Evolutionary conservation across 2,797 vertebrate species (phyloP).

Genomic region (Atherinosoma microstoma): DNA sequence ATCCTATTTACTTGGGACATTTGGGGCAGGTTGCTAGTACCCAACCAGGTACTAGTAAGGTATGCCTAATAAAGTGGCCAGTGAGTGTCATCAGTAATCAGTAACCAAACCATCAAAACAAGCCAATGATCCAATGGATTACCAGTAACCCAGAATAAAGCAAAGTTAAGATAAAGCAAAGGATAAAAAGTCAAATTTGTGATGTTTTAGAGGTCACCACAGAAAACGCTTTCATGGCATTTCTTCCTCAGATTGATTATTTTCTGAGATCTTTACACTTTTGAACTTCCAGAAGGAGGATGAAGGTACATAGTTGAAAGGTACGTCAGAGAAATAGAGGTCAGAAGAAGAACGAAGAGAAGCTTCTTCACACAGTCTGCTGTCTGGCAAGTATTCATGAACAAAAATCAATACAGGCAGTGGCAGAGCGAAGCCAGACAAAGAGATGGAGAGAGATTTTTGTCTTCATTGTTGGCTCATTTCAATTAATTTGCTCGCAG

Average conservation of each 20-base stretch:
- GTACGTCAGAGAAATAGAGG: constrained; percentile 5
- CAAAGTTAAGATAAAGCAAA: not conserved
- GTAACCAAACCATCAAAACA: not conserved
- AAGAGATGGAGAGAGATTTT: not conserved
- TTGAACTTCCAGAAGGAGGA: not conserved
- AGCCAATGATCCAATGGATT: not conserved
- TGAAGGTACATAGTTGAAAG: constrained; percentile 14
- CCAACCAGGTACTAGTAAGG: not conserved
- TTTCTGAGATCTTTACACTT: not conserved
- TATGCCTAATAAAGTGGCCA: too few species aligned
- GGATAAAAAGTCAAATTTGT: not conserved
- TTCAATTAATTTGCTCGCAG: constrained; percentile 11
- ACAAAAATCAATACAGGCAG: constrained; percentile 48
- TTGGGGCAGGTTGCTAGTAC: too few species aligned
- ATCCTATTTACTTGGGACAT: too few species aligned
- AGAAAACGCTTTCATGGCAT: not conserved
- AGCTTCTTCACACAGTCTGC: constrained; percentile 56
- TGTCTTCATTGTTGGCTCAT: not conserved
- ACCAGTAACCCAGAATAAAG: not conserved
- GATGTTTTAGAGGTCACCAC: not conserved
- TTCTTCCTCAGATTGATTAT: not conserved
- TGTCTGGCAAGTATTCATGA: constrained; percentile 54
- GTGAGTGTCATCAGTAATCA: not conserved
- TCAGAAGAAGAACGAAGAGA: not conserved
- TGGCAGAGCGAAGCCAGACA: not conserved